Base-by-base conservation (phyloP, 1,140 invertebrate genomes). In the Drosophila repleta region DNA sequence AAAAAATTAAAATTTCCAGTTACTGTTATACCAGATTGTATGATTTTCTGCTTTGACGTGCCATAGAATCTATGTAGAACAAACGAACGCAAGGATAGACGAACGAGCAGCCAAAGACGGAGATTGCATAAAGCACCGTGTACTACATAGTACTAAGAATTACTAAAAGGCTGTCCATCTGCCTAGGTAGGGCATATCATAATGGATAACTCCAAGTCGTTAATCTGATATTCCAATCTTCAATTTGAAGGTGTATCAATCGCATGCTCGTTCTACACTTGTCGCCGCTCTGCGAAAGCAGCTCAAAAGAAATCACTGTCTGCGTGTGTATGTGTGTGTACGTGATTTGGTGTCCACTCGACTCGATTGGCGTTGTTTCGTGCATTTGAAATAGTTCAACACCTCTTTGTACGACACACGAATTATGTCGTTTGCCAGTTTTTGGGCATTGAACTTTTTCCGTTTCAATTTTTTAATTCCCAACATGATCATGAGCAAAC, bases 301-400 rank as follows among this genome's bases (percentile, higher is more conserved):
- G 11, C 20, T 13, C 11, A 11, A 21, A 0, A 46, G 18, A 29
- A 29, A 29, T 29, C 29, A 29, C 24, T 24, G 24, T 11, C 2
- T 49, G 13, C 8, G 3, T 51, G 48, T 29, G 26, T 29, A 2
- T 29, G 24, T n/a, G 2, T 46, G 13, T 35, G 67, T 48, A 65
- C 57, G 61, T 61, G 45, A 62, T 52, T 70, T 57, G 29, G 26
- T 26, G 48, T 5, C n/a, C 26, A 29, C 13, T 62, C 26, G 18
- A 29, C 17, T 62, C 26, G 45, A 53, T 58, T 15, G 43, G 26
- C 18, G 66, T 24, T 32, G 55, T 41, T 53, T 62, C 52, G 29
- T 73, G 74, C 57, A 74, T 76, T 76, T 62, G 58, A 74, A 76
- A 73, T 64, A 74, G 63, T 76, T 63, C 52, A 76, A 74, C 70